Evolutionary conservation across 1,140 invertebrate genomes (phyloP), one percentile per base, ranked within the genome.

Genomic region (Myzus persicae): DNA sequence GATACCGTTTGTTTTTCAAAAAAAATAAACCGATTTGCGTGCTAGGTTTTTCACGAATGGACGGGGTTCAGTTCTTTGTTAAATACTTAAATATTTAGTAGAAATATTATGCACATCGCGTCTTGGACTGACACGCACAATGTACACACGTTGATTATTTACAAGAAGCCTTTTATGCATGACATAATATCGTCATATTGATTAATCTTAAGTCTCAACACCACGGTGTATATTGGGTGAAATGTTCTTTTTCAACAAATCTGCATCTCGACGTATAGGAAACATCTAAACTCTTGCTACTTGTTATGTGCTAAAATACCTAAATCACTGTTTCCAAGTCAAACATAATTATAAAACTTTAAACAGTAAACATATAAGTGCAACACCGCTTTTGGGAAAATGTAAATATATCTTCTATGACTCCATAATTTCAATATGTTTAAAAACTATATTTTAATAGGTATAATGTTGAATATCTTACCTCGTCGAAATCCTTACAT

Each of bases 31-130:
- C 48, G 31, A 76, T 31, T 36, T 76, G 14, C 31, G n/a, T 76
- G 59, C 59, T n/a, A 76, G 59, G 59, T 76, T n/a, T 76, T 76
- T 9, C 4, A 76, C 59, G n/a, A 76, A n/a, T 18, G n/a, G 31
- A 76, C 59, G 31, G 31, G 20, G 14, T 76, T 76, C 31, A n/a
- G 14, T 76, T 76, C 4, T n/a, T 5, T 14, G 31, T 67, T n/a
- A 67, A 67, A 67, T 67, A 76, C 59, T 76, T n/a, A 76, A 76
- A n/a, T 76, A n/a, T 76, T 76, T n/a, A 76, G n/a, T n/a, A n/a
- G 36, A 76, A 76, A 76, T n/a, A 76, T n/a, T 14, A 31, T 14
- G 3, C 4, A 9, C 54, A 59, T n/a, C n/a, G n/a, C 24, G 54
- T 31, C 8, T 11, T 59, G 9, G 9, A 54, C n/a, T n/a, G n/a